Evolutionary conservation across 2,888 invertebrate genomes (phyloP).

Genomic region (Drosophila rellima): DNA sequence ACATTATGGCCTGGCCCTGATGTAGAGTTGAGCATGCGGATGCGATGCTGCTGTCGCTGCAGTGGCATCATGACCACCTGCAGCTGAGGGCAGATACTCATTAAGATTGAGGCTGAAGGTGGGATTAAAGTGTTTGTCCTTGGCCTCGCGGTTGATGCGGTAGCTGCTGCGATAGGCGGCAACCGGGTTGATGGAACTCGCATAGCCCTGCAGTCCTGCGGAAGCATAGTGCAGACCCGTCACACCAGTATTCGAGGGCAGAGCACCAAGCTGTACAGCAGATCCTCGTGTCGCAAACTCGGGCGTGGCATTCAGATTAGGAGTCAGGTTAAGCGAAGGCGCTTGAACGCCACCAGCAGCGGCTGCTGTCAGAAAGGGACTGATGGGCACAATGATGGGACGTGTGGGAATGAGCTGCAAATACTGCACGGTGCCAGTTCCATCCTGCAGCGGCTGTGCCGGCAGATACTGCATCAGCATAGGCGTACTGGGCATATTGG

Average conservation of each 20-base stretch:
- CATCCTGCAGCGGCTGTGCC: slow-evolving; percentile 74
- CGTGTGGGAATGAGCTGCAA: slow-evolving; percentile 84
- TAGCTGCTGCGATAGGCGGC: slow-evolving; percentile 75
- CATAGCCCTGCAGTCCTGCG: slow-evolving; percentile 74
- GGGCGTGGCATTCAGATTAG: slow-evolving; percentile 30
- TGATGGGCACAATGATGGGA: slow-evolving; percentile 84
- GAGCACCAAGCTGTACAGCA: slow-evolving; percentile 56
- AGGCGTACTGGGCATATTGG: slow-evolving; percentile 73
- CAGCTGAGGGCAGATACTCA: slow-evolving; percentile 81
- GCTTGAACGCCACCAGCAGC: slow-evolving; percentile 12
- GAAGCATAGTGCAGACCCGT: slow-evolving; percentile 60
- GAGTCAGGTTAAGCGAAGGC: slow-evolving; percentile 26
- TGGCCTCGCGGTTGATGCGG: slow-evolving; percentile 83
- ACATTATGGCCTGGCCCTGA: slow-evolving; percentile 66
- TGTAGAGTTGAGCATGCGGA: slow-evolving; percentile 50
- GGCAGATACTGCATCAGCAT: slow-evolving; percentile 85
- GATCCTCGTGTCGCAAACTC: slow-evolving; percentile 64
- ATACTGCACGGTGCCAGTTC: slow-evolving; percentile 83
- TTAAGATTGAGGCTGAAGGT: slow-evolving; percentile 81
- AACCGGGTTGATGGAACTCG: slow-evolving; percentile 48
- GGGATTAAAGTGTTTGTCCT: slow-evolving; percentile 71
- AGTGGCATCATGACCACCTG: slow-evolving; percentile 49
- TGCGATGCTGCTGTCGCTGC: slow-evolving; percentile 22
- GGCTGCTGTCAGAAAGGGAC: slow-evolving; percentile 71
- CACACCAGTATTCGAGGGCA: slow-evolving; percentile 49